These are phyloP conservation scores for Raja brachyura DNA, from an alignment of 2,113 vertebrate genomes.

Conservation along the genomic window DNA sequence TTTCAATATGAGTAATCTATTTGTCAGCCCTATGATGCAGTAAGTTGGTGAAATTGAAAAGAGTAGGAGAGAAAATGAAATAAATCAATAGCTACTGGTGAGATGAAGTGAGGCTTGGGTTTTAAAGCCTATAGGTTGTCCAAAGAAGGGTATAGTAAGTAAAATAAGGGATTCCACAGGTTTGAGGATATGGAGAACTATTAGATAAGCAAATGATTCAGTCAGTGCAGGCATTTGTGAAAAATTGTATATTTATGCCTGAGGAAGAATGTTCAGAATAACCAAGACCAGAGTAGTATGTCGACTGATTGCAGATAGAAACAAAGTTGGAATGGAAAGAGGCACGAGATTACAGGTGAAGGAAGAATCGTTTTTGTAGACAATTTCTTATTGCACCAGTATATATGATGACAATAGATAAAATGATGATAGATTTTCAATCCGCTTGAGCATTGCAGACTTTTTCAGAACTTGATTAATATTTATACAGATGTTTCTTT, in stretches of 20 bases:
- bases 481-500: slow-evolving; percentile 16
- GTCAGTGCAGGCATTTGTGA: not conserved
- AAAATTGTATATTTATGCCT: not conserved
- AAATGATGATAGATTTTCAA: not conserved
- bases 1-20: not conserved
- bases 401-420: not conserved
- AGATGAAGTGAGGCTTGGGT: not conserved
- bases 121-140: not conserved
- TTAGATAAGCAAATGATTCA: not conserved
- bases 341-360: not conserved
- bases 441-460: not conserved
- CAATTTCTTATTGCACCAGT: not conserved
- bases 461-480: not conserved
- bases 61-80: not conserved
- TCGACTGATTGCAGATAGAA: not conserved
- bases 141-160: not conserved
- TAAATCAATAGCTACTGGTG: not conserved
- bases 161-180: not conserved
- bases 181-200: not conserved
- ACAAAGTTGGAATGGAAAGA: not conserved
- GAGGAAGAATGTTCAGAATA: not conserved
- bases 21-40: not conserved
- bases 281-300: not conserved
- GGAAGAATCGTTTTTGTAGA: not conserved
- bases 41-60: not conserved